phyloP scores from a whole-genome alignment of 2,888 invertebrate genomes.

The Lamellibrachia satsuma region DNA sequence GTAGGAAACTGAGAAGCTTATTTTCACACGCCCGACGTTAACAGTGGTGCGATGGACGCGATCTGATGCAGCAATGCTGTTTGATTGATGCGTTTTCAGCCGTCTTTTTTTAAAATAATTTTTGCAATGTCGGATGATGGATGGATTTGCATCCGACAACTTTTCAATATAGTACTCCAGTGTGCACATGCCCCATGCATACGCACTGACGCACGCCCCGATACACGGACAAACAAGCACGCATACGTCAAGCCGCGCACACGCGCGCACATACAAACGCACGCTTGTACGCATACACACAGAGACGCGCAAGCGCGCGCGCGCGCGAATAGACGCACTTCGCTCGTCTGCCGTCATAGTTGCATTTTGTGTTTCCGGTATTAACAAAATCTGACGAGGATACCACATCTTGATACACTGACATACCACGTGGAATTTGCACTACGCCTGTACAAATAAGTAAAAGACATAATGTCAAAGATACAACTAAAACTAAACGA shows the following conservation, averaged over 20 bases:
- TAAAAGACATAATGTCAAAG: background rate
- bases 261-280: no score
- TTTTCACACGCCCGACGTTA: background rate
- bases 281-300: no score
- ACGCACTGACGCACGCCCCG: background rate
- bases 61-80: background rate
- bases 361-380: no score
- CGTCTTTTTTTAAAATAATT: background rate
- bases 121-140: background rate
- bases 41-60: background rate
- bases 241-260: no score
- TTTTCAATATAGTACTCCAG: background rate
- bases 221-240: background rate
- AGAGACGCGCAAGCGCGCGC: no score
- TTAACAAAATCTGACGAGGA: no score
- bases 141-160: background rate
- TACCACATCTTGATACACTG: no score
- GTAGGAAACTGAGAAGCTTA: background rate
- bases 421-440: no score
- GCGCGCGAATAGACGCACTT: no score
- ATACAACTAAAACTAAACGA: background rate
- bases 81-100: slow-evolving; percentile 1
- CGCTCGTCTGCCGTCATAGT: no score
- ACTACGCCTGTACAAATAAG: background rate
- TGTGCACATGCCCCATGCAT: background rate